A percentile compares a stretch with the other conserved stretches of the same genome.
These are phyloP conservation scores for Dolichotis patagonum DNA, from an alignment of 2,113 vertebrate genomes.

Conservation along the genomic window DNA sequence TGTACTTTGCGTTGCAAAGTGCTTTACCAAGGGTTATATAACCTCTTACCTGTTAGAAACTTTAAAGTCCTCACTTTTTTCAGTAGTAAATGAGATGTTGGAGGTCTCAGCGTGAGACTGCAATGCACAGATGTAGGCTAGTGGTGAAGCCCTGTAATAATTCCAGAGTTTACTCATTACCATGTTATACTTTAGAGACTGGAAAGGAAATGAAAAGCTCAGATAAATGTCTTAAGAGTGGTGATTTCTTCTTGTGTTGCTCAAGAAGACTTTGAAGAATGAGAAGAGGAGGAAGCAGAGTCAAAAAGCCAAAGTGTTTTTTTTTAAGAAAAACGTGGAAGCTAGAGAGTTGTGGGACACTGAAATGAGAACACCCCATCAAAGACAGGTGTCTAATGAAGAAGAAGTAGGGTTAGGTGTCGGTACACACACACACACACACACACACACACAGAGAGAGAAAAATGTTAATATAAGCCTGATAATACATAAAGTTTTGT, in stretches of 20 bases:
- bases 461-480: background rate
- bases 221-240: background rate
- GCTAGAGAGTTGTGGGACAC: background rate
- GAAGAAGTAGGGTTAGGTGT: background rate
- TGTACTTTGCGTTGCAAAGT: background rate
- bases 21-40: background rate
- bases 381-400: background rate
- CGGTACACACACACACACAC: no score
- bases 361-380: background rate
- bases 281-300: background rate
- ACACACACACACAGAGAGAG: no score
- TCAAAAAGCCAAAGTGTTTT: background rate
- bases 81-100: background rate
- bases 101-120: background rate
- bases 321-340: background rate
- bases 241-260: background rate
- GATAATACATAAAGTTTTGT: background rate
- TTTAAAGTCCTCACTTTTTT: background rate
- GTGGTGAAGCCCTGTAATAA: background rate
- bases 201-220: background rate
- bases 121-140: fast-evolving
- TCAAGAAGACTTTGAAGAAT: background rate
- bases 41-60: background rate
- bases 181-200: background rate
- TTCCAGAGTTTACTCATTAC: background rate